A percentile compares a stretch with the other conserved stretches of the same genome.
These are phyloP conservation scores for Corbicula japonica DNA, from an alignment of 2,888 invertebrate species.

Conservation along the genomic window DNA sequence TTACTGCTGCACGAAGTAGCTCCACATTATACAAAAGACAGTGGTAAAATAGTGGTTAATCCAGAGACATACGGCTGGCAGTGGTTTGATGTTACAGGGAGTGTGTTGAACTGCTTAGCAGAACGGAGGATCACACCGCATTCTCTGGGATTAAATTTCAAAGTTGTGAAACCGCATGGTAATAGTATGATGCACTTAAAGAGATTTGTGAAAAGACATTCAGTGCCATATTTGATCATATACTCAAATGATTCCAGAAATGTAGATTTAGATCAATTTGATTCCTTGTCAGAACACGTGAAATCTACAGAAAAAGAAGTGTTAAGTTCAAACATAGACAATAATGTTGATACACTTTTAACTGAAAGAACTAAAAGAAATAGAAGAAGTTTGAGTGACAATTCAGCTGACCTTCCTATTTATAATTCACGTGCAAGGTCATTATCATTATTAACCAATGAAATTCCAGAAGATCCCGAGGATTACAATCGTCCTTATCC, in stretches of 20 bases:
- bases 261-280: slow-evolving; percentile 78
- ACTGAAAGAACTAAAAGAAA: slow-evolving; percentile 55
- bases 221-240: slow-evolving; percentile 85
- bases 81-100: slow-evolving; percentile 82
- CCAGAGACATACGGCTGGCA: slow-evolving; percentile 83
- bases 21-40: slow-evolving; percentile 73
- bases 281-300: slow-evolving; percentile 67
- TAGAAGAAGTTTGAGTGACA: slow-evolving; percentile 55
- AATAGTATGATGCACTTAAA: slow-evolving; percentile 74
- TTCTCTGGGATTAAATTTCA: slow-evolving; percentile 82
- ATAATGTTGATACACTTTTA: slow-evolving; percentile 38
- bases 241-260: slow-evolving; percentile 85
- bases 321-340: slow-evolving; percentile 29
- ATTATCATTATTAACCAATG: slow-evolving; percentile 83
- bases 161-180: slow-evolving; percentile 73
- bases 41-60: slow-evolving; percentile 73
- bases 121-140: slow-evolving; percentile 70
- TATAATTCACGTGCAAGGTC: slow-evolving; percentile 56
- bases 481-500: slow-evolving; percentile 70
- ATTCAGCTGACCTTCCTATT: slow-evolving; percentile 58
- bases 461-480: slow-evolving; percentile 82
- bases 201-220: slow-evolving; percentile 80
- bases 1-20: slow-evolving; percentile 79
- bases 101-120: slow-evolving; percentile 78
- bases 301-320: slow-evolving; percentile 34